These are phyloP conservation scores for Lepidothrix coronata DNA, from an alignment of 2,113 vertebrate species.

Conservation along the genomic window DNA sequence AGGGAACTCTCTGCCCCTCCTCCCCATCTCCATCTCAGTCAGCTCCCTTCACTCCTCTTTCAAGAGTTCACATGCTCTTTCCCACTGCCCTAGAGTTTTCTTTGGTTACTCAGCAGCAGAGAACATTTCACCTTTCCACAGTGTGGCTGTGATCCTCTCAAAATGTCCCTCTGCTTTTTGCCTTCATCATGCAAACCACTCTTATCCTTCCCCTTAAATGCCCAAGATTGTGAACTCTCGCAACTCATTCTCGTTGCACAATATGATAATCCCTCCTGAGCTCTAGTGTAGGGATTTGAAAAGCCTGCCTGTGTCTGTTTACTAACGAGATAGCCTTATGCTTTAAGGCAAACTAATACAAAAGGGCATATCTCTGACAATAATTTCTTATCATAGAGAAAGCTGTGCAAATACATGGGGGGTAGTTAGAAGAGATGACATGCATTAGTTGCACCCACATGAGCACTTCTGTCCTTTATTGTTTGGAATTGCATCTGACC, in stretches of 20 bases:
- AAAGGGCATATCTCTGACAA: not conserved
- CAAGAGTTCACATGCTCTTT: not conserved
- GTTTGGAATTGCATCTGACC: not conserved
- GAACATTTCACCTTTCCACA: not conserved
- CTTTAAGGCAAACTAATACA: not conserved
- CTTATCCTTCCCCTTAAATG: not conserved
- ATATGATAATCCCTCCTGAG: not conserved
- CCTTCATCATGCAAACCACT: not conserved
- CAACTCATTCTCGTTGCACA: not conserved
- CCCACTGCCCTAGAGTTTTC: not conserved
- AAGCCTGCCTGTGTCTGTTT: not conserved
- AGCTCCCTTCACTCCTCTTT: not conserved
- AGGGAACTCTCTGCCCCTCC: rapidly evolving
- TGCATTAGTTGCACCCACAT: not conserved
- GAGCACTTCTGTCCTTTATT: not conserved
- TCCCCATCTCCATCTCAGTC: not conserved
- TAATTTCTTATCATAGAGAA: not conserved
- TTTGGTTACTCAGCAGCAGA: not conserved
- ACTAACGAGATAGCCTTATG: not conserved
- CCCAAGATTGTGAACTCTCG: not conserved
- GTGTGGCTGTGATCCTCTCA: not conserved
- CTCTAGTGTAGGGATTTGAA: not conserved
- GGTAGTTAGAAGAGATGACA: not conserved
- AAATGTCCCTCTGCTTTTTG: not conserved
- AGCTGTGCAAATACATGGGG: not conserved